Evolutionary conservation across 2,113 vertebrate species (phyloP).

Genomic region (Otus sunia): DNA sequence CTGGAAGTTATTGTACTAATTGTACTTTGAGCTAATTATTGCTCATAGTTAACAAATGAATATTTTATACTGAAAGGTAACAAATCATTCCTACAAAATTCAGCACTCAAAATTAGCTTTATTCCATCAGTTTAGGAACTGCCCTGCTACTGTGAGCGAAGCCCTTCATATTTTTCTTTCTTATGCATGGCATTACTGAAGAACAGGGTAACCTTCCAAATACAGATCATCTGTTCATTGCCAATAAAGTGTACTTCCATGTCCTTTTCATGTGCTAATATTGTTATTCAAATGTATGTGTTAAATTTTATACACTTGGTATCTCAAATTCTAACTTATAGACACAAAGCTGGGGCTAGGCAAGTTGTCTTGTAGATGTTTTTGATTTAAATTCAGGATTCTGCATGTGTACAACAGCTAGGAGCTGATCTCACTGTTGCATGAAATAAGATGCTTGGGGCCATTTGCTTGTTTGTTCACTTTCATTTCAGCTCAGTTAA

Average conservation of each 20-base stretch:
- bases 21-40: conserved; percentile 70
- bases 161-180: conserved; percentile 40
- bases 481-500: conserved; percentile 7
- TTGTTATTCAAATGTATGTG: conserved; percentile 36
- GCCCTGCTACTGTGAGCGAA: not conserved
- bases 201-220: conserved; percentile 38
- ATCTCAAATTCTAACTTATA: not conserved
- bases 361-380: not conserved
- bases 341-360: not conserved
- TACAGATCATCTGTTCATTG: conserved; percentile 25
- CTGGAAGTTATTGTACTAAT: conserved; percentile 77
- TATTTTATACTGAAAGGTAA: conserved; percentile 60
- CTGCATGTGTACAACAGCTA: not conserved
- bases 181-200: conserved; percentile 25
- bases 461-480: not conserved
- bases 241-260: not conserved
- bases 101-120: not conserved
- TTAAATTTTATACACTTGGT: conserved; percentile 19
- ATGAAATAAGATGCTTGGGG: not conserved
- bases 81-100: conserved; percentile 65
- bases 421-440: conserved; percentile 7
- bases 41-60: conserved; percentile 67
- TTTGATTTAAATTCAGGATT: conserved; percentile 39
- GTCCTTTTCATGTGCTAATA: conserved; percentile 10
- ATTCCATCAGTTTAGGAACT: not conserved